Percentiles rank a stretch among this genome's conserved stretches.
Evolutionary conservation across 2,888 invertebrate species (phyloP).

Genomic region (Pecten maximus): DNA sequence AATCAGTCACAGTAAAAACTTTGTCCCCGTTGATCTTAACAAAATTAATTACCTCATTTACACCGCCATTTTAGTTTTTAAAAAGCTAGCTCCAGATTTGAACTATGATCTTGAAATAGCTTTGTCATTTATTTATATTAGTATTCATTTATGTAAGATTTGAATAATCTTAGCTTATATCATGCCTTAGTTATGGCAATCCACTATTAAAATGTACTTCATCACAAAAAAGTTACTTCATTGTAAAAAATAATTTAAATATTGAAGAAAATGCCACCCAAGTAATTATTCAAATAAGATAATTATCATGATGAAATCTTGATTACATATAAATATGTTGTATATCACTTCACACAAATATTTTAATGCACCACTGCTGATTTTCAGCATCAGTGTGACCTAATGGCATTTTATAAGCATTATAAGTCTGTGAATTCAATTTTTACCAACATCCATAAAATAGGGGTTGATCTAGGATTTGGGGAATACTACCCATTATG

Average conservation of each 20-base stretch:
- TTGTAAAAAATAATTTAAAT: neutral
- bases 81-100: neutral
- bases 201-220: neutral
- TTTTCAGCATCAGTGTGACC: too few relatives aligned
- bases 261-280: neutral
- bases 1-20: neutral
- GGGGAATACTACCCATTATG: too few relatives aligned
- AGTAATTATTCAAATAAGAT: neutral
- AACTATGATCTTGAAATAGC: neutral
- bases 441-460: too few relatives aligned
- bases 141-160: neutral
- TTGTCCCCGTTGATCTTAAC: neutral
- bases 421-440: too few relatives aligned
- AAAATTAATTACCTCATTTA: slow-evolving; percentile 4
- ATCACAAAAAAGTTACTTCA: neutral
- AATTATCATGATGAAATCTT: neutral
- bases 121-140: neutral
- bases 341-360: too few relatives aligned
- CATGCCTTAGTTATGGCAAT: neutral
- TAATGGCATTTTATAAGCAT: too few relatives aligned
- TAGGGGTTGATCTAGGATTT: too few relatives aligned
- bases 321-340: too few relatives aligned
- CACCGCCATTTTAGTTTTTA: slow-evolving; percentile 13
- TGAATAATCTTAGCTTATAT: neutral
- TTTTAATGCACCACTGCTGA: too few relatives aligned